Evolutionary conservation across 2,888 invertebrate genomes (phyloP), one percentile per base, ranked within the genome.

Genomic region (Podabrus alpinus): DNA sequence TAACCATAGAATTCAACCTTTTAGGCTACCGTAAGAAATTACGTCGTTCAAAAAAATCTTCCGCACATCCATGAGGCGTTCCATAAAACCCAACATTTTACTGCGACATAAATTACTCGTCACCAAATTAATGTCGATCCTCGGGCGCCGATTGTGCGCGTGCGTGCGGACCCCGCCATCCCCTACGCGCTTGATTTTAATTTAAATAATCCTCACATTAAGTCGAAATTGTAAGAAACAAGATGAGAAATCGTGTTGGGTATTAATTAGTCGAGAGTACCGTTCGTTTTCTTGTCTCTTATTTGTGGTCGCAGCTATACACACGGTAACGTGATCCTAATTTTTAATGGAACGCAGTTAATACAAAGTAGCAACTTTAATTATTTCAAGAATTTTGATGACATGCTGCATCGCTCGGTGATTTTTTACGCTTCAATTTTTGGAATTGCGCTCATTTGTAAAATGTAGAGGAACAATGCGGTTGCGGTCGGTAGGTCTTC

Each of bases 1-100:
- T 72, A 74, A 76, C 68, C 72, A 74, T 62, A 68, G 69, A 67
- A 66, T 72, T 73, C 15, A 69, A 67, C 76, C 78, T 78, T 76
- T 72, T 78, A 76, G 72, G 76, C 78, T 78, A 78, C 76, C 66
- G 72, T 59, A 68, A 70, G 68, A 75, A 75, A 72, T 66, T 60
- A 68, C 64, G 15, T 72, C 72, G 17, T 29, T 19, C 24, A 17
- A 64, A 45, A 45, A 45, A 45, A n/a, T 29, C 21, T 3, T 21
- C 7, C 21, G 21, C 21, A 21, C 21, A 7, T 19, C n/a, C n/a
- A n/a, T n/a, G n/a, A n/a, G n/a, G n/a, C n/a, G n/a, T n/a, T n/a
- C n/a, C n/a, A n/a, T 21, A 21, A 21, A 21, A 4, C 4, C 3
- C n/a, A n/a, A 5, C 13, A n/a, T 29, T 24, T 29, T 29, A 29